Evolutionary conservation across 2,888 invertebrate species (phyloP).

Genomic region (Gari tellinella): DNA sequence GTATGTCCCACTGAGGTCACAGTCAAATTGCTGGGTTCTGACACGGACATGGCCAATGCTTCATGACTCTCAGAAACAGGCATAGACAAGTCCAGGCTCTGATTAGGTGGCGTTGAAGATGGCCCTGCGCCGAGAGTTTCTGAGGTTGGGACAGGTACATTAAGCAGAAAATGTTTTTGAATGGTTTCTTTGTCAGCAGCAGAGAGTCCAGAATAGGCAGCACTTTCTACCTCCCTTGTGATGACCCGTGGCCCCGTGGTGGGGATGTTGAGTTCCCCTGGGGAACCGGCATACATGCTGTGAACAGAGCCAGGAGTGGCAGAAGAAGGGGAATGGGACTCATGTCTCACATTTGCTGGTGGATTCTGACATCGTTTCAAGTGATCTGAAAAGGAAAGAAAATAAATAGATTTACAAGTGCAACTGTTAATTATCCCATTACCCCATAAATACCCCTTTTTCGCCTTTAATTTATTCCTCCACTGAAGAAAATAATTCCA

Average conservation of each 20-base stretch:
- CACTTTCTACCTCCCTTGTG: conserved; percentile 48
- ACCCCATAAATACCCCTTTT: too few relatives aligned
- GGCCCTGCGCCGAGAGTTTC: conserved; percentile 33
- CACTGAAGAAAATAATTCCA: too few relatives aligned
- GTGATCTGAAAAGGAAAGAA: conserved; percentile 46
- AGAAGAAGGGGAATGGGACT: conserved; percentile 44
- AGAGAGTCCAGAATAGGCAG: conserved; percentile 46
- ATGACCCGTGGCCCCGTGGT: conserved; percentile 52
- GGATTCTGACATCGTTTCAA: conserved; percentile 59
- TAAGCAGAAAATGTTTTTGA: conserved; percentile 57
- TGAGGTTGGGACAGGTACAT: conserved; percentile 52
- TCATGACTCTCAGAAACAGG: conserved; percentile 33
- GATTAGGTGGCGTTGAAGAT: conserved; percentile 31
- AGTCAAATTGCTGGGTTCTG: conserved; percentile 28
- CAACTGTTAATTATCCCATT: too few relatives aligned
- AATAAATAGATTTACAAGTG: too few relatives aligned
- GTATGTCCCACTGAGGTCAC: conserved; percentile 21
- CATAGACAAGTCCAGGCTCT: conserved; percentile 53
- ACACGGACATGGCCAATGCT: conserved; percentile 21
- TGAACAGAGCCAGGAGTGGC: conserved; percentile 42
- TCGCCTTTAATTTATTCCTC: too few relatives aligned
- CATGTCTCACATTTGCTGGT: conserved; percentile 41
- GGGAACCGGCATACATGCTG: conserved; percentile 43
- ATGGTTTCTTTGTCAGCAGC: conserved; percentile 54
- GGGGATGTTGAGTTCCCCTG: conserved; percentile 45